Evolutionary conservation across 2,888 invertebrate species (phyloP).

Genomic region (Anoplius nigerrimus): DNA sequence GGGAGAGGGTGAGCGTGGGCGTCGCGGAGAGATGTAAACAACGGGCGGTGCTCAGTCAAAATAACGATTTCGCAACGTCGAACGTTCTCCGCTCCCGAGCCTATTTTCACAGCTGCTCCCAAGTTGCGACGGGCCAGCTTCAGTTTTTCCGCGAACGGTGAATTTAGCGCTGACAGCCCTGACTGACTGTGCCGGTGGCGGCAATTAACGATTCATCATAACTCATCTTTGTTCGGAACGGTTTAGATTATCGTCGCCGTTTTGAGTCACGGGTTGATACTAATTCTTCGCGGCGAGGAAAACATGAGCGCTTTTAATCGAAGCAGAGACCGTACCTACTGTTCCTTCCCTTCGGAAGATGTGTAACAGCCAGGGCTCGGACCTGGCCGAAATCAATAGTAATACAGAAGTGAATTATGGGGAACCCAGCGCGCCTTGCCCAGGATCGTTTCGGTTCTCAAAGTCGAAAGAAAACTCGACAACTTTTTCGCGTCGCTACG

Average conservation of each 20-base stretch:
- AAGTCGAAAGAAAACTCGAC: constrained; percentile 50
- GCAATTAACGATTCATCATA: no score
- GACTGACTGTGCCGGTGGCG: not conserved
- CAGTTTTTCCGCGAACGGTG: no score
- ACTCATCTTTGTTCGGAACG: no score
- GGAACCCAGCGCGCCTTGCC: constrained; percentile 36
- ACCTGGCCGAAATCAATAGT: constrained; percentile 43
- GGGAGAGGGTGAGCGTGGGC: not conserved
- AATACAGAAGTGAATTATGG: constrained; percentile 41
- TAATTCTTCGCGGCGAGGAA: no score
- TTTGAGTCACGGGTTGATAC: no score
- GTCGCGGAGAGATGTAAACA: not conserved
- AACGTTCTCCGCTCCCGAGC: not conserved
- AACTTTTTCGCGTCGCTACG: constrained; percentile 45
- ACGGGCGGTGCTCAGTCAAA: not conserved
- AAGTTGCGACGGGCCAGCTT: no score
- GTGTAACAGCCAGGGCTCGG: not conserved
- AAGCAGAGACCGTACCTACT: no score
- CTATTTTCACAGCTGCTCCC: constrained; percentile 17
- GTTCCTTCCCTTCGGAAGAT: no score
- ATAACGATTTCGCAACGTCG: constrained; percentile 16
- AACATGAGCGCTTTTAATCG: no score
- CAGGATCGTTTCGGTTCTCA: constrained; percentile 41
- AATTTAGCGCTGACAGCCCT: no score
- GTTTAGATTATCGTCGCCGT: no score